phyloP scores from a whole-genome alignment of 2,797 vertebrate species.

The Glossophaga mutica region DNA sequence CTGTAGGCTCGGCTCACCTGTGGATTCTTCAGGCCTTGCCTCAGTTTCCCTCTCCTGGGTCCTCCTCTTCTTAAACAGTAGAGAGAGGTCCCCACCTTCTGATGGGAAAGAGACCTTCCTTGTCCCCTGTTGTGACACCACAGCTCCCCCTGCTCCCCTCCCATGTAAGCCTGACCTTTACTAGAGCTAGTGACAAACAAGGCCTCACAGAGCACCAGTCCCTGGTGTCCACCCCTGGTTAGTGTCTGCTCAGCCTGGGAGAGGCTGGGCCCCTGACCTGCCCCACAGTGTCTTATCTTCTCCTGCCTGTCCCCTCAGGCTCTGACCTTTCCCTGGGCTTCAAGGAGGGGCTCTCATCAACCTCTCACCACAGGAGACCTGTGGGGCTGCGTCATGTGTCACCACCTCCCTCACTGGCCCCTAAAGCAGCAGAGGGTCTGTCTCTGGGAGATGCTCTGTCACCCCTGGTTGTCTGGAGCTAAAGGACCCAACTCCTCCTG shows the following conservation, averaged over 20 bases:
- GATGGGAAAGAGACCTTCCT: accelerated
- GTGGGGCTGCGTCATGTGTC: not conserved
- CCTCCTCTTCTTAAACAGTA: not conserved
- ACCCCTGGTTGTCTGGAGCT: not conserved
- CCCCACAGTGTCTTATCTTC: not conserved
- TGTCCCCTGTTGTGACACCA: not conserved
- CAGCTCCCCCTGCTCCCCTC: not conserved
- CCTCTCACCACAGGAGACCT: too few species aligned
- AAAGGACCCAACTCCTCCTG: not conserved
- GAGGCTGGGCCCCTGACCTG: too few species aligned
- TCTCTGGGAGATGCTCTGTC: accelerated
- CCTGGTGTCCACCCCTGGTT: not conserved
- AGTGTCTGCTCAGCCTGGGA: not conserved
- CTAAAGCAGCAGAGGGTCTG: too few species aligned
- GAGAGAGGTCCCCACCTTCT: accelerated
- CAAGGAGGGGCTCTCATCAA: not conserved
- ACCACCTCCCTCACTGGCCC: not conserved
- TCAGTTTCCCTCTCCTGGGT: not conserved
- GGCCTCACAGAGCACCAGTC: not conserved
- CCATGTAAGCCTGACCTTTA: not conserved
- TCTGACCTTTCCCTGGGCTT: not conserved
- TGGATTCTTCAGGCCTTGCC: not conserved
- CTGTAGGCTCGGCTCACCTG: not conserved
- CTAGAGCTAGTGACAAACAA: not conserved
- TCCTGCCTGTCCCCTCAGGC: accelerated